Base-by-base conservation (phyloP, 2,113 vertebrate species). In the Gallinago media region DNA sequence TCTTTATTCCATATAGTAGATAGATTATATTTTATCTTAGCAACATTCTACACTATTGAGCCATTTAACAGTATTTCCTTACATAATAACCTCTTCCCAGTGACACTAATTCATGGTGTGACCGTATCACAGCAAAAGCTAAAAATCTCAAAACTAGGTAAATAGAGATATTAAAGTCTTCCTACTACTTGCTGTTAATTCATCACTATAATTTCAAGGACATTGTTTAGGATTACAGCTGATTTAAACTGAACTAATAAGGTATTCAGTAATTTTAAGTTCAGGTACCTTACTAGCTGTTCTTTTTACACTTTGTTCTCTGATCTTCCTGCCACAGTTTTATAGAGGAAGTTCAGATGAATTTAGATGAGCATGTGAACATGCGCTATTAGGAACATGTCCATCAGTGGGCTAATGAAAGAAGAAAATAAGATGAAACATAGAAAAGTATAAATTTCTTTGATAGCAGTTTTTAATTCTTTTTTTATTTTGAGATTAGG, bases 391-490 rank as follows among this genome's bases (percentile, higher is more conserved):
- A 50, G 11, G 36, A 72, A n/a, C 15, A 5, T 31, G 22, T 38
- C 50, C 36, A 71, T 32, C 32, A 44, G 15, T 7, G 9, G 34
- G 15, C 10, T 52, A 85, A 25, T 2, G 1, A 54, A 59, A 59
- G n/a, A 62, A n/a, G 25, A 80, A 55, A 89, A 34, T 6, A n/a
- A 38, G 8, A 21, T 3, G 6, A 36, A 76, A 32, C 4, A 25
- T 3, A 92, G 2, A 31, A 50, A 75, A 26, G 56, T 67, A 2
- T 9, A 62, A 38, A 58, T 34, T 32, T 74, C 6, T 58, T 71
- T 36, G 16, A 50, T 12, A 16, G 7, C 1, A 1, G 1, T 12
- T 36, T 55, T 71, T 13, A n/a, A 47, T 32, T 20, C 38, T 8
- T 52, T 49, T 31, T 25, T 10, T 21, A 40, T 4, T 54, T 46